Evolutionary conservation across 2,888 invertebrate genomes (phyloP), one percentile per base, ranked within the genome.

Genomic region (Andrena dorsata): DNA sequence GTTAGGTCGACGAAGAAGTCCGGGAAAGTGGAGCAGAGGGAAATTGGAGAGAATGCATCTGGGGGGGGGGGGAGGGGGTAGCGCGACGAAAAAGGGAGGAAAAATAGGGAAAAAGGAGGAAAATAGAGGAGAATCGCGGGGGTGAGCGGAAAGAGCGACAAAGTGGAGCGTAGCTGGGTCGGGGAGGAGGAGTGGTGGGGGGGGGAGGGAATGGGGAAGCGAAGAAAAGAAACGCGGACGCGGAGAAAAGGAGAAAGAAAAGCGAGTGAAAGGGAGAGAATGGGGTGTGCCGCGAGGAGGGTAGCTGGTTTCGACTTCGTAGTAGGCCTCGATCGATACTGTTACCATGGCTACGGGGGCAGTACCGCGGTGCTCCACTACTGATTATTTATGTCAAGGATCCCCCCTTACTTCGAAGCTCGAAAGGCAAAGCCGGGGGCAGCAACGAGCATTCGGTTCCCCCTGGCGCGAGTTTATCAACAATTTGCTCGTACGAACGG

Each of bases 351-450:
- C 73, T 82, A 90, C 90, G 74, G 80, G 83, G 86, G 80, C 81
- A 82, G 84, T 80, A 83, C 88, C 88, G 86, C 86, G 88, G 88
- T 89, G 90, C 91, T 91, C 90, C 86, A 90, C 91, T 91, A 89
- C 92, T 92, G 93, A 92, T 93, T 92, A 93, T 92, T 93, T 92
- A 93, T 92, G 93, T 92, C 92, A 92, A 93, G 92, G 93, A 93
- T 93, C 90, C 90, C 88, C 80, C 83, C 76, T 77, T 80, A 66
- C 63, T 28, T 71, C 80, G 78, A 78, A 75, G 80, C 82, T 76
- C 71, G 76, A 76, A 87, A 80, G 82, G 84, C 81, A 51, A 76
- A 78, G 72, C 76, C 80, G 72, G 61, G 32, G 64, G 13, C 69
- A 28, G 60, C 61, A 65, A 53, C 41, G 63, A 35, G 64, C 10